These are phyloP conservation scores for Conus betulinus DNA, from an alignment of 1,140 invertebrate species.

Conservation along the genomic window DNA sequence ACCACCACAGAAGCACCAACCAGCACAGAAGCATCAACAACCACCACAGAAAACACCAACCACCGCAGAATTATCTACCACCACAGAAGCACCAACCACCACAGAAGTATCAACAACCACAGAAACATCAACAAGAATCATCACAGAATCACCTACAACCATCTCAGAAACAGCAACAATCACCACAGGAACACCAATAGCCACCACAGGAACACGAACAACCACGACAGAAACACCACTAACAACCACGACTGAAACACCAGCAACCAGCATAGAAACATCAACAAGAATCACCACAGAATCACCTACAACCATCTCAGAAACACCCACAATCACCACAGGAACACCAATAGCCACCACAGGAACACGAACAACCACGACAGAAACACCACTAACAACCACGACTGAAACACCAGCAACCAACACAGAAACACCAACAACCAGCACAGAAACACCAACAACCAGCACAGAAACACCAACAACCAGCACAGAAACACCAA, in stretches of 20 bases:
- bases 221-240: background rate
- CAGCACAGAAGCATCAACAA: slow-evolving; percentile 5
- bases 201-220: background rate
- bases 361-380: slow-evolving; percentile 1
- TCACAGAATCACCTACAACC: background rate
- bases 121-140: background rate
- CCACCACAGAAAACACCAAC: too few relatives aligned
- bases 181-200: too few relatives aligned
- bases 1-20: background rate
- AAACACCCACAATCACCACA: slow-evolving; percentile 14
- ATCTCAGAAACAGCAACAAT: background rate
- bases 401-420: background rate
- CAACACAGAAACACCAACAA: background rate
- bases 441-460: too few relatives aligned
- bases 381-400: background rate
- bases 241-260: too few relatives aligned
- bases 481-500: background rate
- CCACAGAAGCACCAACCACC: too few relatives aligned
- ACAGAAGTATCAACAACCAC: background rate
- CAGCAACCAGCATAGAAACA: background rate
- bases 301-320: background rate
- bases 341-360: too few relatives aligned
- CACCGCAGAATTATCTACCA: too few relatives aligned
- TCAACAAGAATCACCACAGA: too few relatives aligned
- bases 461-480: background rate